These are phyloP conservation scores for Caenorhabditis inopinata DNA, from an alignment of 1,140 invertebrate species.

Conservation along the genomic window DNA sequence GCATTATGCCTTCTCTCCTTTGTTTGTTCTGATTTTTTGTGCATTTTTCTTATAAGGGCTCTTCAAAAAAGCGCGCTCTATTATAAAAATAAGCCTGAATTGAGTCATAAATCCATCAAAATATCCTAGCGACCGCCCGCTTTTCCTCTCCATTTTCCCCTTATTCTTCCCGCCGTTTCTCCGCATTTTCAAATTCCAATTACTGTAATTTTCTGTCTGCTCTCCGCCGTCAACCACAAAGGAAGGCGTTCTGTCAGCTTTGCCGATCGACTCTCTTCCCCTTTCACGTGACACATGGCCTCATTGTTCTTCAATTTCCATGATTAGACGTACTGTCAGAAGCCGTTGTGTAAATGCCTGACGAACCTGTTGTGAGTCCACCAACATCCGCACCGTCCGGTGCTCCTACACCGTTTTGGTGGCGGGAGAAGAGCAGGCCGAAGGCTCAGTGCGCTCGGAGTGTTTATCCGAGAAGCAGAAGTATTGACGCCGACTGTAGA, in stretches of 20 bases:
- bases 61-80: neutral
- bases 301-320: neutral
- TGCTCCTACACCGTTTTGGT: conserved; percentile 42
- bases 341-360: no score
- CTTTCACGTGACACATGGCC: neutral
- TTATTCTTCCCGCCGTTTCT: neutral
- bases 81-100: neutral
- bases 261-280: neutral
- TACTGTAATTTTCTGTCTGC: neutral
- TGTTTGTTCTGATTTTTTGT: neutral
- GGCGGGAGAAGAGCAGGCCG: conserved; percentile 43
- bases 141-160: neutral
- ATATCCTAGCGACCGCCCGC: neutral
- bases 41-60: neutral
- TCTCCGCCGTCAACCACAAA: neutral
- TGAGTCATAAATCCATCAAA: neutral
- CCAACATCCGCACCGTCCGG: neutral
- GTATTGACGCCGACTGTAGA: conserved; percentile 4
- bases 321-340: no score
- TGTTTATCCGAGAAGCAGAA: conserved; percentile 31
- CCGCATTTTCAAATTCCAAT: conserved; percentile 1
- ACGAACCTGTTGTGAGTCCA: neutral
- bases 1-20: neutral
- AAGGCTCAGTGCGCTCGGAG: neutral
- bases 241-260: neutral